These are phyloP conservation scores for Piprites chloris DNA, from an alignment of 2,113 vertebrate genomes.

Conservation along the genomic window DNA sequence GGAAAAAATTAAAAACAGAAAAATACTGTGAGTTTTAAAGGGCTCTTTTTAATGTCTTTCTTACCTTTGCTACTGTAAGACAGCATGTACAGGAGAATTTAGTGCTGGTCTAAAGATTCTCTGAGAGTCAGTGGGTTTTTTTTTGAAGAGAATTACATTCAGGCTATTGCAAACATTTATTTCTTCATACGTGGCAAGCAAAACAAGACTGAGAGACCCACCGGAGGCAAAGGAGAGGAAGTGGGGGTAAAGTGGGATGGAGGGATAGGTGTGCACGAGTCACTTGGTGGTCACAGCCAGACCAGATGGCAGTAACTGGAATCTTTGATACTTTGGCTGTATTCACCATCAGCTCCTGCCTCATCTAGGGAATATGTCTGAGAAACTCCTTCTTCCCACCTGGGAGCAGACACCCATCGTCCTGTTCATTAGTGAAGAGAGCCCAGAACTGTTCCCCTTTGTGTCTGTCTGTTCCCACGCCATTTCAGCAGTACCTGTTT, in stretches of 20 bases:
- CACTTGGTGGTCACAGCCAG: background rate
- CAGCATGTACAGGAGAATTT: background rate
- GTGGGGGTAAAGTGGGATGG: background rate
- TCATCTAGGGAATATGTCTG: constrained; percentile 3
- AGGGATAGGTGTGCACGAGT: background rate
- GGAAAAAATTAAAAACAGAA: rapidly evolving
- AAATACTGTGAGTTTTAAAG: background rate
- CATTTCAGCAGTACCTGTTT: constrained; percentile 45
- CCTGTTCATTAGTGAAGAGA: background rate
- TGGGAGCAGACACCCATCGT: background rate
- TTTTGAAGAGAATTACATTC: background rate
- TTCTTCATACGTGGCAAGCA: background rate
- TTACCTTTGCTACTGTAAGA: background rate
- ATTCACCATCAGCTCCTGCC: background rate
- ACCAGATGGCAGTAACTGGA: background rate
- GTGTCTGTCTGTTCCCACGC: constrained; percentile 23
- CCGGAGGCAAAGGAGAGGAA: background rate
- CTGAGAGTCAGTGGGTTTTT: background rate
- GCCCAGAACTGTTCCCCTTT: background rate
- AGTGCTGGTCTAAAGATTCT: background rate
- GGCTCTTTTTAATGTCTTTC: background rate
- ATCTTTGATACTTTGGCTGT: background rate
- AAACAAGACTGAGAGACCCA: background rate
- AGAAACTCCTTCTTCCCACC: constrained; percentile 41
- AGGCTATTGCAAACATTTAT: background rate